Conservation (phyloP, 1,140 invertebrate genomes). For the Tachypleus tridentatus region DNA sequence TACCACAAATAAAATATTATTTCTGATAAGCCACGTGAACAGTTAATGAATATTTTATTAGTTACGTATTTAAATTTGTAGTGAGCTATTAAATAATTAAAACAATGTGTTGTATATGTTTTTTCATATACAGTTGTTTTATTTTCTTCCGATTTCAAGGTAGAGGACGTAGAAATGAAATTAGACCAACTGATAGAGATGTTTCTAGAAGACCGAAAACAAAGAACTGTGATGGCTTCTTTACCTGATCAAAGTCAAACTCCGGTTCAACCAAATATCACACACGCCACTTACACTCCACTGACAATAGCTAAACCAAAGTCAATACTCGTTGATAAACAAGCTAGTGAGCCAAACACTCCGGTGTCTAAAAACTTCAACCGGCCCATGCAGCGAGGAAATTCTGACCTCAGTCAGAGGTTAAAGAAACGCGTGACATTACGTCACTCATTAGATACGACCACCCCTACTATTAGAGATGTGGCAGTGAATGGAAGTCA, state of each 20-base stretch:
- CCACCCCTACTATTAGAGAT: neutral
- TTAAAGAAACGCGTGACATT: slow-evolving; percentile 66
- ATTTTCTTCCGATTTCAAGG: slow-evolving; percentile 39
- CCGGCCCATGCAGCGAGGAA: slow-evolving; percentile 55
- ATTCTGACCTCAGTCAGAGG: slow-evolving; percentile 63
- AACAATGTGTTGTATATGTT: no score
- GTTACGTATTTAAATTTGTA: no score
- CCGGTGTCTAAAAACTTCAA: slow-evolving; percentile 41
- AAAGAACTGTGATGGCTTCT: neutral
- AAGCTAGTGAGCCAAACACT: slow-evolving; percentile 63
- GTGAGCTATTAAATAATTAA: no score
- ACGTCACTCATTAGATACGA: slow-evolving; percentile 39
- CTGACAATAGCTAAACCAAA: slow-evolving; percentile 42
- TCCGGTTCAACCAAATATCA: neutral
- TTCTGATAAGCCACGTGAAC: no score
- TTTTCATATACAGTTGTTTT: no score
- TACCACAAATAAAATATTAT: no score
- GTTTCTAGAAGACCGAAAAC: slow-evolving; percentile 63
- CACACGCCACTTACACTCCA: neutral
- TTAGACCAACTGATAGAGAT: slow-evolving; percentile 83
- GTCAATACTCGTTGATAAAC: slow-evolving; percentile 46
- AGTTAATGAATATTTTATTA: no score
- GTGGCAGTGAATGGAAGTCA: no score
- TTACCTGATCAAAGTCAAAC: neutral
- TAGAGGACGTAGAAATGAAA: slow-evolving; percentile 86